phyloP scores from a whole-genome alignment of 2,797 vertebrate genomes.

The Rhincodon typus region DNA sequence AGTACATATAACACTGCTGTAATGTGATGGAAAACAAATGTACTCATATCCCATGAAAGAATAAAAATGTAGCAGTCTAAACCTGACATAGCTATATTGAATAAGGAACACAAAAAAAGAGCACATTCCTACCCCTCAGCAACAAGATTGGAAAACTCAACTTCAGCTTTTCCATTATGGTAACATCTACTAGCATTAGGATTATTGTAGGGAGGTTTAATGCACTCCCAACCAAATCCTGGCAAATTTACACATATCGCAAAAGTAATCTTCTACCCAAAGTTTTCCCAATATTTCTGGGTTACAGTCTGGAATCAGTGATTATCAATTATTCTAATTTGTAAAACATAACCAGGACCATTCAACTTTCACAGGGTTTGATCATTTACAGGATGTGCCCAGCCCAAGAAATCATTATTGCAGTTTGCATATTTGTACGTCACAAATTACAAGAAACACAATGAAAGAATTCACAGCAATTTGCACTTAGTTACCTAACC shows the following conservation, averaged over 20 bases:
- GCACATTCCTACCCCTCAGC: too few species aligned
- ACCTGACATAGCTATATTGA: background rate
- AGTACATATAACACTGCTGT: background rate
- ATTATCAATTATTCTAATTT: background rate
- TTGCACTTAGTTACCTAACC: background rate
- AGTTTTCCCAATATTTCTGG: background rate
- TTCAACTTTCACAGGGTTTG: background rate
- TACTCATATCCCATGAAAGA: too few species aligned
- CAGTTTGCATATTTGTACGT: constrained; percentile 29
- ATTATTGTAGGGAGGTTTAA: too few species aligned
- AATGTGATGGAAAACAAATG: background rate
- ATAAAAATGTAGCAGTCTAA: background rate
- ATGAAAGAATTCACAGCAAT: background rate
- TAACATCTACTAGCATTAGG: background rate
- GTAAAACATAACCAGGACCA: background rate
- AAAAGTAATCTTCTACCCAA: background rate
- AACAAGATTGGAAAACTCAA: too few species aligned
- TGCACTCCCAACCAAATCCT: background rate
- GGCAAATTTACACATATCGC: background rate
- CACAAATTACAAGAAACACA: constrained; percentile 23
- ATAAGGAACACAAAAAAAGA: background rate
- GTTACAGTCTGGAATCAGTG: background rate
- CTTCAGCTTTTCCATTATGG: background rate
- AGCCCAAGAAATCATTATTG: constrained; percentile 29
- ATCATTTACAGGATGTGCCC: background rate